Conservation (phyloP, 2,113 vertebrate species). For the Illadopsis cleaveri region DNA sequence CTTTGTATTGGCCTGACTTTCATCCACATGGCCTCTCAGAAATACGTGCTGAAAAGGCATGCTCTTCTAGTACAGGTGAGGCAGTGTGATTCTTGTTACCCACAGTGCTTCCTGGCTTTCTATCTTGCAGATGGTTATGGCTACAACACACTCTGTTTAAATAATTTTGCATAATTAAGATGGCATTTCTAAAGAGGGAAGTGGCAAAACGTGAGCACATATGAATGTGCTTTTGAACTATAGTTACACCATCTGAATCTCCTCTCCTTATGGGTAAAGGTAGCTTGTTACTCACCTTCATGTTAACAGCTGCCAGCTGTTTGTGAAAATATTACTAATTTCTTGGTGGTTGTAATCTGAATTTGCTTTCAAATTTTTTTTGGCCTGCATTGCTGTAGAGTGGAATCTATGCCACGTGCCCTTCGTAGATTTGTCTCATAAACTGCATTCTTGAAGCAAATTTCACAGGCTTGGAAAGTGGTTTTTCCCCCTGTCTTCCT, state of each 20-base stretch:
- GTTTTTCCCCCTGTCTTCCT: accelerated
- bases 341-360: not conserved
- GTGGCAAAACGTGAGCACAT: not conserved
- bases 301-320: not conserved
- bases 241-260: not conserved
- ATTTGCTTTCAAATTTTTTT: not conserved
- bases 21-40: slow-evolving; percentile 98
- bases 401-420: accelerated
- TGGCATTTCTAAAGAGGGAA: not conserved
- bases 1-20: slow-evolving; percentile 94
- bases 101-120: not conserved
- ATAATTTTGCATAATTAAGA: not conserved
- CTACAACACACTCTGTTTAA: not conserved
- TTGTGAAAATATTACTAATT: not conserved
- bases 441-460: not conserved
- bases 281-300: not conserved
- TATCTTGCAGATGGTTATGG: not conserved
- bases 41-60: slow-evolving; percentile 90
- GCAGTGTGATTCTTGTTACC: not conserved
- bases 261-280: not conserved
- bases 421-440: accelerated
- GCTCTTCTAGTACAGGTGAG: slow-evolving; percentile 91
- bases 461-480: not conserved
- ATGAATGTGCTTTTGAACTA: not conserved
- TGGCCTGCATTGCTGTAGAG: not conserved